These are phyloP conservation scores for Chiroxiphia lanceolata DNA, from an alignment of 2,797 vertebrate genomes.

Conservation along the genomic window DNA sequence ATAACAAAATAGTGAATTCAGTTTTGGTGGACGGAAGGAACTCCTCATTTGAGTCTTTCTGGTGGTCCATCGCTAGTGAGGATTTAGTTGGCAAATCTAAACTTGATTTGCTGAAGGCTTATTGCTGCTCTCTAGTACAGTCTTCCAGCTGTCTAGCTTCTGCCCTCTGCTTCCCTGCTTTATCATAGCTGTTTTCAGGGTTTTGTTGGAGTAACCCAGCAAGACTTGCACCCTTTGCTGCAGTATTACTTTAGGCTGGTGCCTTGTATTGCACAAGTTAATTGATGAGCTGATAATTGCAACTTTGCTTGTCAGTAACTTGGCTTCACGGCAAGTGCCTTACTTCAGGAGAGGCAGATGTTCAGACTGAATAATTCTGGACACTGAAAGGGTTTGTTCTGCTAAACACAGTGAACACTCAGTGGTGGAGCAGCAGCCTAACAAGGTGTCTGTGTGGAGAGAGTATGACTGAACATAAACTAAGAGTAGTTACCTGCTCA, in stretches of 20 bases:
- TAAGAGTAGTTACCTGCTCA: background rate
- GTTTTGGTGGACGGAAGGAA: background rate
- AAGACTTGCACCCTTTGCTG: background rate
- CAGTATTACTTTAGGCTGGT: background rate
- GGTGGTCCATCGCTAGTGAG: background rate
- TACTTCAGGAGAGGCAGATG: background rate
- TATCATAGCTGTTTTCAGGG: background rate
- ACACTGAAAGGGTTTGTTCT: background rate
- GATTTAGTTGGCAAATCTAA: background rate
- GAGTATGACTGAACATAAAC: background rate
- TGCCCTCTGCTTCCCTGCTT: conserved; percentile 60
- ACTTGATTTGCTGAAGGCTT: background rate
- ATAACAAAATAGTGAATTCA: background rate
- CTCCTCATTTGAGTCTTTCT: background rate
- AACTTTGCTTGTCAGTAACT: background rate
- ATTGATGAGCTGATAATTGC: background rate
- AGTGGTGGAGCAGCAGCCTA: background rate
- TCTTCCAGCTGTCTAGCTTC: background rate
- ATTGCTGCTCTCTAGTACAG: background rate
- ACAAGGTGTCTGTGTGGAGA: background rate
- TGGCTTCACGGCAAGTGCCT: background rate
- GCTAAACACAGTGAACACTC: background rate
- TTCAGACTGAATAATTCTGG: background rate
- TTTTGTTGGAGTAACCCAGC: background rate
- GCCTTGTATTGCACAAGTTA: background rate